Evolutionary conservation across 2,797 vertebrate species (phyloP), one percentile per base, ranked within the genome.

Genomic region (Danio tinwini): DNA sequence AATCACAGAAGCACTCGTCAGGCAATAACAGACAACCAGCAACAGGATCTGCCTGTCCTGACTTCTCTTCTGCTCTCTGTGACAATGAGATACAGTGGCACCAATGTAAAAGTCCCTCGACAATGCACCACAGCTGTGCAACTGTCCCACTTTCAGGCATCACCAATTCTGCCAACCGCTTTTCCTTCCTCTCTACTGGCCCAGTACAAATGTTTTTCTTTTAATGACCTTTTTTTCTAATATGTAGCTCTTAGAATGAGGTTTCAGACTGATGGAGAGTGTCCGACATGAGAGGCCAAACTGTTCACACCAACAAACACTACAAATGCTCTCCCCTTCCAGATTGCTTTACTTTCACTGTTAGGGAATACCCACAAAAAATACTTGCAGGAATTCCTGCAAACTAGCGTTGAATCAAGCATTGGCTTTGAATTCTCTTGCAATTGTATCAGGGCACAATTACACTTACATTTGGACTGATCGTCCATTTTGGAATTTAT

Each of bases 131-230:
- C 93, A 94, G 92, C 92, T 94, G 92, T 93, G 90, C 80, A 86
- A 87, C 86, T 94, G 93, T 91, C 92, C 93, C 91, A 94, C 90
- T 93, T 94, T 93, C 78, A 71, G 74, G 86, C 84, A 77, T 85
- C 78, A 53, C 64, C 61, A 82, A 81, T 68, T 63, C 64, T 52
- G 73, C 52, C 44, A 81, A 82, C 13, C 45, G 37, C 19, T 62
- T 37, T 72, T 59, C 81, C 84, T 80, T 52, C 75, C 37, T 68
- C 82, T 81, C 45, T 58, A 49, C 50, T 14, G 14, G 52, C 29
- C 14, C 52, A 21, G 45, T 50, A 58, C 59, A 72, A 79, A 59
- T 77, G 42, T 47, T 78, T 81, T 85, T 81, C 78, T 55, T 47
- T 61, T 71, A 50, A n/a, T 67, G 45, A 70, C 55, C 21, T 21